A percentile compares a stretch with the other conserved stretches of the same genome.
Conservation (phyloP, 1,140 invertebrate species). For the Zaprionus africanus region DNA sequence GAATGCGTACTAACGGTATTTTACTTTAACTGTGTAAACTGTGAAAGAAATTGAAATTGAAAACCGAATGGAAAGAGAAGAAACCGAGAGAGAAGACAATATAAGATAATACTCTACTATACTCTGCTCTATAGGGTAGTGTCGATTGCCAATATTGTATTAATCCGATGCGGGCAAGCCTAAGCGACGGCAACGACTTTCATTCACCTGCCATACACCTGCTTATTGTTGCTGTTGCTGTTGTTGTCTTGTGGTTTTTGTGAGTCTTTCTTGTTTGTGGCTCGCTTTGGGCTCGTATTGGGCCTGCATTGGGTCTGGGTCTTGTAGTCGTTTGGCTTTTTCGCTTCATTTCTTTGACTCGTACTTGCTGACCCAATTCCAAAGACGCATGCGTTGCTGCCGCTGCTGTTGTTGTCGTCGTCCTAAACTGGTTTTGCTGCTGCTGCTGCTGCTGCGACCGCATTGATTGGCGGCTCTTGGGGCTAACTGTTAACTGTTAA, state of each 20-base stretch:
- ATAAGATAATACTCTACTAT: not conserved
- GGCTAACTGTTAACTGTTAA: conserved; percentile 78
- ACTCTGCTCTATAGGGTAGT: conserved; percentile 1
- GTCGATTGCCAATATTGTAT: conserved; percentile 24
- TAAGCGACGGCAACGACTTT: conserved; percentile 62
- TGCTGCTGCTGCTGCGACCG: conserved; percentile 45
- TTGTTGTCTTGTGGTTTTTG: conserved; percentile 9
- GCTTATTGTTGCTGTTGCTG: conserved; percentile 39
- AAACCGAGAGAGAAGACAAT: not conserved
- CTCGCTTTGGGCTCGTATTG: conserved; percentile 20
- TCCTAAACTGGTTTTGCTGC: conserved; percentile 60
- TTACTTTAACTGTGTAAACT: not conserved
- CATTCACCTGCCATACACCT: conserved; percentile 75
- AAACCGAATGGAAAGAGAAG: not conserved
- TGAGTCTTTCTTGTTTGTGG: conserved; percentile 6
- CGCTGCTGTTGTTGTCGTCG: conserved; percentile 45
- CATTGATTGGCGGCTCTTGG: conserved; percentile 58
- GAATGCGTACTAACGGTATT: conserved; percentile 10
- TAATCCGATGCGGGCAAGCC: conserved; percentile 39
- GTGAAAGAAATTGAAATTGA: not conserved
- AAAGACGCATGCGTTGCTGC: conserved; percentile 71
- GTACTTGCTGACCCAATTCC: conserved; percentile 80
- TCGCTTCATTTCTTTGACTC: conserved; percentile 55
- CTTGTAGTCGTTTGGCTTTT: conserved; percentile 53
- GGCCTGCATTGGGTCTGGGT: conserved; percentile 58